Percentiles rank a stretch among this genome's conserved stretches.
phyloP scores from a whole-genome alignment of 2,113 vertebrate genomes.

The Poecilia latipinna region DNA sequence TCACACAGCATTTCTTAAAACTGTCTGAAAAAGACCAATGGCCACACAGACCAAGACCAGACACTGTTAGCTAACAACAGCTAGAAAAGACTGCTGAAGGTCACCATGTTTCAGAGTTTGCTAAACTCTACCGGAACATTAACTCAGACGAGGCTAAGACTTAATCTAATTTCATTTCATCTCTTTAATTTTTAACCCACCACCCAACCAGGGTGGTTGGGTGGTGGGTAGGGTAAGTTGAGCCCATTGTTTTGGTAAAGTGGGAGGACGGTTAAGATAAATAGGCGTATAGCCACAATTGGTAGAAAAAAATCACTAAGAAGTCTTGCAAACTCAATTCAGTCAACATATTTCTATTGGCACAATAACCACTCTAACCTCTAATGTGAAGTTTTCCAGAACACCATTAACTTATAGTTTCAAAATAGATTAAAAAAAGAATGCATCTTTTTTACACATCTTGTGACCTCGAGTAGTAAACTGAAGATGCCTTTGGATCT shows the following conservation, averaged over 20 bases:
- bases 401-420: neutral
- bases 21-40: too few relatives aligned
- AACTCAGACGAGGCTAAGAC: too few relatives aligned
- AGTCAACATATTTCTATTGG: neutral
- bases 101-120: neutral
- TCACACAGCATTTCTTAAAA: neutral
- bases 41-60: too few relatives aligned
- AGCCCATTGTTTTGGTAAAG: too few relatives aligned
- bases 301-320: neutral
- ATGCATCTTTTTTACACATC: neutral
- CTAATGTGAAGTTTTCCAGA: neutral
- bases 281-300: neutral
- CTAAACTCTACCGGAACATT: neutral
- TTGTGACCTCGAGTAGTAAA: neutral
- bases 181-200: neutral
- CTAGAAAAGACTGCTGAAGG: too few relatives aligned
- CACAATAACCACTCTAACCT: neutral
- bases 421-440: neutral
- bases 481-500: neutral
- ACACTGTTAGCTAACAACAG: too few relatives aligned
- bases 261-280: too few relatives aligned
- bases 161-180: neutral
- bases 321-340: neutral
- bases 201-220: too few relatives aligned
- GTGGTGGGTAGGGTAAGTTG: too few relatives aligned